These are phyloP conservation scores for Camponotus fellah DNA, from an alignment of 2,888 invertebrate species.

Conservation along the genomic window DNA sequence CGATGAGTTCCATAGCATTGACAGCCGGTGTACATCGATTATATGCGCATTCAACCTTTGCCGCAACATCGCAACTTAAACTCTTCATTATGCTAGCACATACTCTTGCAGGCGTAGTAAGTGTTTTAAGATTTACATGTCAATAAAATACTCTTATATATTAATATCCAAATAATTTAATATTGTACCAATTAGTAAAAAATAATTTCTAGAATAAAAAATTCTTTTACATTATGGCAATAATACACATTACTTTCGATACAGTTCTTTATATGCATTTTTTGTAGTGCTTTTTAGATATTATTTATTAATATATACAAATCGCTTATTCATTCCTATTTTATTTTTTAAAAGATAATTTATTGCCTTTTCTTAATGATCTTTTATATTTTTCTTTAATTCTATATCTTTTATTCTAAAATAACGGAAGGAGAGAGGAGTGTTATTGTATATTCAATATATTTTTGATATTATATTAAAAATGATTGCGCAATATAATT, in stretches of 20 bases:
- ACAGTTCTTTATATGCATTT: neutral
- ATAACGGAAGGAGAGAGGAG: no score
- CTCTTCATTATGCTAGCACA: slow-evolving; percentile 94
- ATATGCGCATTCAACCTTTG: slow-evolving; percentile 96
- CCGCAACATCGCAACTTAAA: slow-evolving; percentile 91
- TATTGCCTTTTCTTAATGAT: no score
- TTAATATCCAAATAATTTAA: neutral
- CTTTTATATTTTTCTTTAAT: no score
- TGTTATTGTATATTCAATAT: no score
- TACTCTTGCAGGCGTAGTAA: slow-evolving; percentile 95
- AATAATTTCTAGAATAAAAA: no score
- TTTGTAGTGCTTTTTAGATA: neutral
- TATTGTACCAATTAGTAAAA: neutral
- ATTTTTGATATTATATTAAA: no score
- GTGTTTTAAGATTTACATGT: slow-evolving; percentile 66
- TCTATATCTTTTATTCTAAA: no score
- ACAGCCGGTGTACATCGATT: slow-evolving; percentile 97
- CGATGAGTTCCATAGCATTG: slow-evolving; percentile 91
- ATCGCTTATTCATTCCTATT: no score
- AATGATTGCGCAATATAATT: neutral
- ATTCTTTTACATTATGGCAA: no score
- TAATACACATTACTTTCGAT: no score
- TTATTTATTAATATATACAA: neutral
- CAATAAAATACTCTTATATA: slow-evolving; percentile 7
- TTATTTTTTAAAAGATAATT: no score